Percentiles rank a stretch among this genome's conserved stretches.
Conservation (phyloP, 2,113 vertebrate genomes). For the Puntigrus tetrazona region DNA sequence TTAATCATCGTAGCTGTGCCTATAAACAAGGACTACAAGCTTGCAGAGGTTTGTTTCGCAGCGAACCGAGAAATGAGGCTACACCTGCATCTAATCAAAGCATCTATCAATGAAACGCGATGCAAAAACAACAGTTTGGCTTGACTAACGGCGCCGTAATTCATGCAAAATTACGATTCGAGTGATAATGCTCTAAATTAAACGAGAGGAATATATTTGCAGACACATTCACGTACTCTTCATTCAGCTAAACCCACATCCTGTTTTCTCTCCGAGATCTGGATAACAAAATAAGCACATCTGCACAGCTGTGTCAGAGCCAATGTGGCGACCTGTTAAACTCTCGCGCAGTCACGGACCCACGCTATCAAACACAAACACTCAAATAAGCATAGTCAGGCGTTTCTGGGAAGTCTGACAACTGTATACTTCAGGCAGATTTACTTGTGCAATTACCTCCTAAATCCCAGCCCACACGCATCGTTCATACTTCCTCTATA, state of each 20-base stretch:
- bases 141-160: neutral
- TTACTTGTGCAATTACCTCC: conserved; percentile 29
- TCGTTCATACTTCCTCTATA: conserved; percentile 14
- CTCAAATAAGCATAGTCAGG: conserved; percentile 26
- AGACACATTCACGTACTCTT: conserved; percentile 29
- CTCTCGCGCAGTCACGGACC: conserved; percentile 16
- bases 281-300: conserved; percentile 45
- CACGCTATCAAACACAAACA: conserved; percentile 37
- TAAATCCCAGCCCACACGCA: conserved; percentile 28
- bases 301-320: conserved; percentile 38
- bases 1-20: conserved; percentile 56
- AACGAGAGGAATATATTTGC: neutral
- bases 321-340: conserved; percentile 10
- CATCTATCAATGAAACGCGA: neutral
- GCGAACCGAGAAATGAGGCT: neutral
- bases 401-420: conserved; percentile 31
- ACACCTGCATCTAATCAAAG: conserved; percentile 28
- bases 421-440: conserved; percentile 39
- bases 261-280: conserved; percentile 38
- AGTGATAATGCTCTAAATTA: neutral
- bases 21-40: neutral
- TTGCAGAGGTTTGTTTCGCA: neutral
- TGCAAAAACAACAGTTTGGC: neutral
- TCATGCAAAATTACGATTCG: conserved; percentile 5
- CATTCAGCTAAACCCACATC: conserved; percentile 54